These are phyloP conservation scores for Actias luna DNA, from an alignment of 2,888 invertebrate species.

Conservation along the genomic window DNA sequence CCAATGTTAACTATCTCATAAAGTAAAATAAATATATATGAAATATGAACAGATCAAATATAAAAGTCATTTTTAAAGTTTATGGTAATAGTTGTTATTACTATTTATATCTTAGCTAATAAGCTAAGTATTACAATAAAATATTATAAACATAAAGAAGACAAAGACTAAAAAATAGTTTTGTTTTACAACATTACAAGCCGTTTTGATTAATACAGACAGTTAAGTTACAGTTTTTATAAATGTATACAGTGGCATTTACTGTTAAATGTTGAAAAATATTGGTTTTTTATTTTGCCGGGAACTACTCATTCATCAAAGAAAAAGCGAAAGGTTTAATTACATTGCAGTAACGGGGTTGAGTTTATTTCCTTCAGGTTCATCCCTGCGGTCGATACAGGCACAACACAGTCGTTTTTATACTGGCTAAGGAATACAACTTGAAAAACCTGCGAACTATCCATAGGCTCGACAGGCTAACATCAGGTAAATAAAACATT, in stretches of 20 bases:
- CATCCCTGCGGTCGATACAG: slow-evolving; percentile 99
- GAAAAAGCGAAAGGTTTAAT: neutral
- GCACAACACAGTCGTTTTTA: slow-evolving; percentile 98
- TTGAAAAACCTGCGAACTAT: slow-evolving; percentile 96
- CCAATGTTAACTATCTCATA: neutral
- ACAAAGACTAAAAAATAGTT: neutral
- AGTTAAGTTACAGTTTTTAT: neutral
- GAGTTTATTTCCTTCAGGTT: slow-evolving; percentile 82
- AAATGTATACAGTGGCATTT: no score
- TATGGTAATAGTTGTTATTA: neutral
- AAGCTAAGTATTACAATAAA: neutral
- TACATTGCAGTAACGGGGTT: neutral
- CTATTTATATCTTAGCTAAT: neutral
- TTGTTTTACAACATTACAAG: neutral
- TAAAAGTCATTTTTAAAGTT: neutral
- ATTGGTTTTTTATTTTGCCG: no score
- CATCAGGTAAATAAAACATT: slow-evolving; percentile 85
- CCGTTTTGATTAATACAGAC: neutral
- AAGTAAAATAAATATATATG: neutral
- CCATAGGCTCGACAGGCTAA: slow-evolving; percentile 97
- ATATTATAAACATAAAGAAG: neutral
- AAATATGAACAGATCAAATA: neutral
- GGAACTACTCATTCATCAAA: neutral
- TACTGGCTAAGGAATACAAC: slow-evolving; percentile 97
- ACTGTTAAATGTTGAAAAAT: no score